Percentiles rank a stretch among this genome's conserved stretches.
Conservation (phyloP, 2,113 vertebrate species). For the Chaenogobius annularis region DNA sequence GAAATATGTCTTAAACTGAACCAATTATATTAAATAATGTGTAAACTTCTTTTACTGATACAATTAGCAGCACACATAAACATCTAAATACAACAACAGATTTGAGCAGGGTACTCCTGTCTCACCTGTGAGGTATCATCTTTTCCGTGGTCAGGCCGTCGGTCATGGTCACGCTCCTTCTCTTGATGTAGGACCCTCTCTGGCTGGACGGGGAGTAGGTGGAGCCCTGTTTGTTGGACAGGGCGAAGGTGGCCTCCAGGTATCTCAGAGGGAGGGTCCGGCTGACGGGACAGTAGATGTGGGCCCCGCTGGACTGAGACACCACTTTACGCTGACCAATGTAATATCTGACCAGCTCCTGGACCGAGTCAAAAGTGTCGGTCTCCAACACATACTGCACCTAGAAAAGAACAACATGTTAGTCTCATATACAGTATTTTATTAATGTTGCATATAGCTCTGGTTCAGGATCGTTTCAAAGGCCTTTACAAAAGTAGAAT, state of each 20-base stretch:
- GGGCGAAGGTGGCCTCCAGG: constrained; percentile 93
- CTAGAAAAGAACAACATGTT: constrained; percentile 24
- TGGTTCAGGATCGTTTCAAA: not conserved
- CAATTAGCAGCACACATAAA: not conserved
- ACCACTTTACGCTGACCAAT: constrained; percentile 88
- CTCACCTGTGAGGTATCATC: constrained; percentile 90
- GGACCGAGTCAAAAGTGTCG: constrained; percentile 92
- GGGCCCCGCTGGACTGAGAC: constrained; percentile 86
- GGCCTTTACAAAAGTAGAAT: not conserved
- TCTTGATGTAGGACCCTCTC: constrained; percentile 93
- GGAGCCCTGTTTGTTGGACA: constrained; percentile 83
- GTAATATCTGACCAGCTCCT: constrained; percentile 87
- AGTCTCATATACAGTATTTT: not conserved
- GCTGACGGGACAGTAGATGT: constrained; percentile 94
- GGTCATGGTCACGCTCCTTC: constrained; percentile 94
- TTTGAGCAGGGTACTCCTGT: not conserved
- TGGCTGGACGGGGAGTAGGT: constrained; percentile 83
- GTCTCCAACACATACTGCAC: constrained; percentile 92
- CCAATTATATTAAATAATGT: not conserved
- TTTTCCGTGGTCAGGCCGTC: constrained; percentile 93
- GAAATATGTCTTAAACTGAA: not conserved
- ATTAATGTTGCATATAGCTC: not conserved
- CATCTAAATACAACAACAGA: not conserved
- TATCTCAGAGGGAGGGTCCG: constrained; percentile 94
- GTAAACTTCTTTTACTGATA: not conserved